These are phyloP conservation scores for Myotis planiceps DNA, from an alignment of 2,797 vertebrate species.

Conservation along the genomic window DNA sequence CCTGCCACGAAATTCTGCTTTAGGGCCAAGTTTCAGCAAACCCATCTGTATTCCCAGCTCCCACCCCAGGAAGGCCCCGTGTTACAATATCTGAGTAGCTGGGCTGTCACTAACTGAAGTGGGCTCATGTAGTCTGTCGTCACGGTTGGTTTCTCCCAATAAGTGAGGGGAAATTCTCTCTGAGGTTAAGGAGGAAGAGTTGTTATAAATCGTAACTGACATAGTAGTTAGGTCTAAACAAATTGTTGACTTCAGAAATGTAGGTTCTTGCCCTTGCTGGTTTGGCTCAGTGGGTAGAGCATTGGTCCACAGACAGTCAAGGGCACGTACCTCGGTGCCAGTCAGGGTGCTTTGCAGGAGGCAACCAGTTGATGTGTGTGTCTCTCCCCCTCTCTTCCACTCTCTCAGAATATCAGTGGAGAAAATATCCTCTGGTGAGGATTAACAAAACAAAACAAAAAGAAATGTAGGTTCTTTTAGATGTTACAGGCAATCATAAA, in stretches of 20 bases:
- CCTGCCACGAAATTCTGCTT: neutral
- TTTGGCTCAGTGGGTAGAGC: too few relatives aligned
- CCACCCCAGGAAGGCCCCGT: neutral
- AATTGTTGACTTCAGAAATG: neutral
- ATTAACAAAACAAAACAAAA: too few relatives aligned
- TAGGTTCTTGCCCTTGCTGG: neutral
- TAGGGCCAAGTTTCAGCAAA: neutral
- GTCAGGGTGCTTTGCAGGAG: too few relatives aligned
- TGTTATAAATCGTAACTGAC: neutral
- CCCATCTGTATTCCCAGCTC: neutral
- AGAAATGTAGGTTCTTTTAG: neutral
- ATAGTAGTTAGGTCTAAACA: neutral
- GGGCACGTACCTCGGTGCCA: too few relatives aligned
- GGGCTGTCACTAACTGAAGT: neutral
- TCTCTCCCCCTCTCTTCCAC: too few relatives aligned
- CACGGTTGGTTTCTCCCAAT: neutral
- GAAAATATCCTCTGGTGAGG: too few relatives aligned
- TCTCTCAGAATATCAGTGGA: too few relatives aligned
- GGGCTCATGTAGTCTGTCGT: neutral
- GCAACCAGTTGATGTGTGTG: too few relatives aligned
- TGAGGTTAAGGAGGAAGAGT: neutral
- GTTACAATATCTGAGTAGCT: neutral
- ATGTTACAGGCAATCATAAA: neutral
- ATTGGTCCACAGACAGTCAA: too few relatives aligned
- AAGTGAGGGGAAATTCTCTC: constrained; percentile 9